phyloP scores from a whole-genome alignment of 2,888 invertebrate genomes.

The Rhagophthalmus giganteus region DNA sequence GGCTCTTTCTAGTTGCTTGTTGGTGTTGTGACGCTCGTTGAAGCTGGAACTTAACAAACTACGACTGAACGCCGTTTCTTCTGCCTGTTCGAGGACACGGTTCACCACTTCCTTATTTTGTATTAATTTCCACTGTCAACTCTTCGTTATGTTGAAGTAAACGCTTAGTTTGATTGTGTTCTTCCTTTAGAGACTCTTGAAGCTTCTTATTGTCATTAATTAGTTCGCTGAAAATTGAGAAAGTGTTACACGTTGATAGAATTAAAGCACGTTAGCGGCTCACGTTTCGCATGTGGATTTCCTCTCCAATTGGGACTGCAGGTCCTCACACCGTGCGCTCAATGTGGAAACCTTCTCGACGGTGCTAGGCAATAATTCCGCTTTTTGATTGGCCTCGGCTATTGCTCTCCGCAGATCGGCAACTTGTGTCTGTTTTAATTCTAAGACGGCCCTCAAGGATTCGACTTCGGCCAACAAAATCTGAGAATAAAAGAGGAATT shows the following conservation, averaged over 20 bases:
- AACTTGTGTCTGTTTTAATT: slow-evolving; percentile 84
- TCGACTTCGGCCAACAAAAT: slow-evolving; percentile 64
- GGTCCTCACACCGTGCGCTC: slow-evolving; percentile 83
- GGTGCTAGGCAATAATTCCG: slow-evolving; percentile 72
- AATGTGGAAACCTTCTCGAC: slow-evolving; percentile 76
- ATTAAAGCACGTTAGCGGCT: slow-evolving; percentile 44
- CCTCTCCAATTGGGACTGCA: slow-evolving; percentile 72
- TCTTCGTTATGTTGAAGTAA: slow-evolving; percentile 85
- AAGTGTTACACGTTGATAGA: not conserved
- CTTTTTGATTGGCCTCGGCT: slow-evolving; percentile 70
- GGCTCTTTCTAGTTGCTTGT: slow-evolving; percentile 42
- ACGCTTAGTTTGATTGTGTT: slow-evolving; percentile 76
- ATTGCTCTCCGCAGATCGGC: slow-evolving; percentile 73
- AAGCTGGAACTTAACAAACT: slow-evolving; percentile 49
- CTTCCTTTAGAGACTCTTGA: slow-evolving; percentile 72
- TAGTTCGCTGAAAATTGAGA: slow-evolving; percentile 61
- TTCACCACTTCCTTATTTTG: slow-evolving; percentile 76
- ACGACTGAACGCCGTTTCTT: slow-evolving; percentile 42
- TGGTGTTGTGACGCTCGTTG: slow-evolving; percentile 40
- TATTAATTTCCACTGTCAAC: slow-evolving; percentile 80
- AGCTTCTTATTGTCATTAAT: slow-evolving; percentile 72
- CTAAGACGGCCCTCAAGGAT: slow-evolving; percentile 84
- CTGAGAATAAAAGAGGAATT: slow-evolving; percentile 6
- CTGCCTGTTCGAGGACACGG: slow-evolving; percentile 51
- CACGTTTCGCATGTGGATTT: slow-evolving; percentile 75